These are phyloP conservation scores for Schrankia costaestrigalis DNA, from an alignment of 2,888 invertebrate species.

Conservation along the genomic window DNA sequence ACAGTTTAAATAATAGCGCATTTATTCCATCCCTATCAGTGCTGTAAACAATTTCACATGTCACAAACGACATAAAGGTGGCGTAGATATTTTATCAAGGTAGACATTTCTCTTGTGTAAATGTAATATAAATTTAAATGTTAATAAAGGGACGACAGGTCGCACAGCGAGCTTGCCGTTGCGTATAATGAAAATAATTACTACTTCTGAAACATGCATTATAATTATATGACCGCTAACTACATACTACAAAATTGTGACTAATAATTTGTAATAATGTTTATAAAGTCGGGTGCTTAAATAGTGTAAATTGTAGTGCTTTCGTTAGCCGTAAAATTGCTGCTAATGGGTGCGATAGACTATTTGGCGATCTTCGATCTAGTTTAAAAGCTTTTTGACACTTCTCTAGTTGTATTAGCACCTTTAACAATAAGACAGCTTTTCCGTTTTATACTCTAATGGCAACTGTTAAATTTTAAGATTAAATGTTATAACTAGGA, in stretches of 20 bases:
- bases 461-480: too few species aligned
- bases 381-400: constrained; percentile 76
- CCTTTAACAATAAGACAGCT: constrained; percentile 39
- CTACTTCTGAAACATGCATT: constrained; percentile 54
- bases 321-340: constrained; percentile 32
- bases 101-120: constrained; percentile 59
- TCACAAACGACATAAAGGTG: constrained; percentile 55
- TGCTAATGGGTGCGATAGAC: constrained; percentile 64
- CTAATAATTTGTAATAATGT: constrained; percentile 24
- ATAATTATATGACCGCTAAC: constrained; percentile 48
- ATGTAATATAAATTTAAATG: constrained; percentile 67
- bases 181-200: constrained; percentile 58
- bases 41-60: constrained; percentile 44
- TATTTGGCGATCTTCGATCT: constrained; percentile 57
- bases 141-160: constrained; percentile 65
- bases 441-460: constrained; percentile 25
- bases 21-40: constrained; percentile 35
- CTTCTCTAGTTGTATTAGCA: constrained; percentile 54
- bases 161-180: constrained; percentile 47
- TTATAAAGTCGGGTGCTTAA: constrained; percentile 17
- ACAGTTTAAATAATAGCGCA: constrained; percentile 40
- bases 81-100: constrained; percentile 52
- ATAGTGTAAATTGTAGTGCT: constrained; percentile 27
- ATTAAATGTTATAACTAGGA: too few species aligned
- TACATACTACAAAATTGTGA: constrained; percentile 37